Percentiles rank a stretch among this genome's conserved stretches.
phyloP scores from a whole-genome alignment of 2,797 vertebrate species.

The Neoniphon sammara region DNA sequence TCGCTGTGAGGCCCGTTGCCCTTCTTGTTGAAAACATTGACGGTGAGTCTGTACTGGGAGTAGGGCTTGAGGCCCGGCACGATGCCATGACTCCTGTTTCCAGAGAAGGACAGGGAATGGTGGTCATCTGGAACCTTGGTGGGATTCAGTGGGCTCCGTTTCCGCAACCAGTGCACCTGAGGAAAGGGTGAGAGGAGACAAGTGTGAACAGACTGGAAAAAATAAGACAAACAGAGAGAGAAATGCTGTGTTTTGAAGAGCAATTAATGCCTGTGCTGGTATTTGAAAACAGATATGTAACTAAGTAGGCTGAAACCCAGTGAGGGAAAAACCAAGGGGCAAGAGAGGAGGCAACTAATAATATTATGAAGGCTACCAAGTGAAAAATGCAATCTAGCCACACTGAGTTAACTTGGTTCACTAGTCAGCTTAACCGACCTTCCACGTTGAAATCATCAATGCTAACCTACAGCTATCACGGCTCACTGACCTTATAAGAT shows the following conservation, averaged over 20 bases:
- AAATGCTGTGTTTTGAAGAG: neutral
- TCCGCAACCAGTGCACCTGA: conserved; percentile 91
- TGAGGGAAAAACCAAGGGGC: no score
- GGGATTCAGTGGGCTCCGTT: conserved; percentile 84
- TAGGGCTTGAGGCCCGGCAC: conserved; percentile 90
- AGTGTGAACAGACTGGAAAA: neutral
- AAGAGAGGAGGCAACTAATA: no score
- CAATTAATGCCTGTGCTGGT: conserved; percentile 5
- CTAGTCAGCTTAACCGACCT: no score
- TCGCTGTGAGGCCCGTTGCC: conserved; percentile 92
- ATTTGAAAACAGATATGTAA: conserved; percentile 6
- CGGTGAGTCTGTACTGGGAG: conserved; percentile 90
- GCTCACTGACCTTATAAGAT: no score
- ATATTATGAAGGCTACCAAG: no score
- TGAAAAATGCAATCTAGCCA: no score
- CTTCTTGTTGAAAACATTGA: conserved; percentile 90
- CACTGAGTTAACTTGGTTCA: no score
- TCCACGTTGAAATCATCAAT: no score
- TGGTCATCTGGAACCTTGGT: conserved; percentile 83
- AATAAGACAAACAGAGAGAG: neutral
- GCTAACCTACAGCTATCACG: no score
- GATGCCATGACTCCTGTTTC: conserved; percentile 85
- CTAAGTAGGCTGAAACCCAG: no score
- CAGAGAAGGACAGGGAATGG: conserved; percentile 84
- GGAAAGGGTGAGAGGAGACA: neutral